Evolutionary conservation across 2,113 vertebrate genomes (phyloP).

Genomic region (Lethenteron camtschaticum): DNA sequence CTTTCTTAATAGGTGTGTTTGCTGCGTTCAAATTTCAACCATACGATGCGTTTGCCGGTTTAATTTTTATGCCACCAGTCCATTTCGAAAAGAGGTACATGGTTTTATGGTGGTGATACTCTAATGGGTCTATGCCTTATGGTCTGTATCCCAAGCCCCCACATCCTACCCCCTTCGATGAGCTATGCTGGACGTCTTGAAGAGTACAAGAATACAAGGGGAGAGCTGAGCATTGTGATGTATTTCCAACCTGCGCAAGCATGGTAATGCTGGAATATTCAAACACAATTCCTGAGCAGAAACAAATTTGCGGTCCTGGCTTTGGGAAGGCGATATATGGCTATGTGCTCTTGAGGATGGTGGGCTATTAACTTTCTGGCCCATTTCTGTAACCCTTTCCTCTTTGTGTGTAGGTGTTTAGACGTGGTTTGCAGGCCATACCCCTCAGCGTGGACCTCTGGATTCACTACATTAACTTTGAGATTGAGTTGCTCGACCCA

Average conservation of each 20-base stretch:
- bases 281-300: constrained; percentile 37
- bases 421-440: constrained; percentile 81
- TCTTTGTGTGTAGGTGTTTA: constrained; percentile 61
- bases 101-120: constrained; percentile 9
- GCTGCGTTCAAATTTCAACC: no score
- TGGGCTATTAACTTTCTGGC: no score
- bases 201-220: constrained; percentile 59
- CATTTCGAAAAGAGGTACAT: no score
- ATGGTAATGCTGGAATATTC: constrained; percentile 72
- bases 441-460: constrained; percentile 95
- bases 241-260: constrained; percentile 61
- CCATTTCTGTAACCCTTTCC: constrained; percentile 14
- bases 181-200: constrained; percentile 48
- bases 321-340: no score
- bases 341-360: no score
- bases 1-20: no score
- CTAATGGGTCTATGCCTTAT: constrained; percentile 67
- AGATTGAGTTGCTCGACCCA: constrained; percentile 72
- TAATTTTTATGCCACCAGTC: no score
- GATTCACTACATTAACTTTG: constrained; percentile 87
- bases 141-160: constrained; percentile 38
- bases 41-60: no score
- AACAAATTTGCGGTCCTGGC: no score
- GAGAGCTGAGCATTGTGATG: constrained; percentile 65
- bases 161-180: constrained; percentile 55